Base-by-base conservation (phyloP, 2,113 vertebrate species). In the Paradisaea rubra region DNA sequence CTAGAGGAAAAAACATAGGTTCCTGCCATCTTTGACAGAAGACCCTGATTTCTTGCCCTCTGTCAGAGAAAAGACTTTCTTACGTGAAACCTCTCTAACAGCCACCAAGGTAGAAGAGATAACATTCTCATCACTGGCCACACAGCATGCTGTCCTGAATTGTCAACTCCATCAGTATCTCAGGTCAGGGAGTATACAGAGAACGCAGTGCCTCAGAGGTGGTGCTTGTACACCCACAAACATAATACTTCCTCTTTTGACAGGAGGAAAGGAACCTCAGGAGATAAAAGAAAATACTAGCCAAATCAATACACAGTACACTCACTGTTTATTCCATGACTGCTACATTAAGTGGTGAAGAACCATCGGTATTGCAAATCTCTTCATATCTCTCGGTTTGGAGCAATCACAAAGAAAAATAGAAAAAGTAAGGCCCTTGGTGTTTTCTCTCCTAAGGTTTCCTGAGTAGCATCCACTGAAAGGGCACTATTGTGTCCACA, bases 1-100 rank as follows among this genome's bases (percentile, higher is more conserved):
- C 10, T 42, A 8, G 60, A 59, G 12, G 7, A 28, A 49, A 87
- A 77, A 66, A 66, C 25, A 44, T 2, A 23, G 7, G 8, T 44
- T 70, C 24, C 30, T 24, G 5, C 9, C 17, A 28, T n/a, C 74
- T 74, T 54, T 50, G 41, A 66, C 9, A 23, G 41, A 68, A 65
- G 19, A 69, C 30, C 4, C 7, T 70, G 0, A 70, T 35, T 85
- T 94, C 61, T 69, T 60, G 15, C 10, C 17, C 31, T 71, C 27
- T 33, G 8, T 56, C 28, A 88, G 0, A 60, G 28, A 60, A 88
- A 65, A 50, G 1, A 3, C 8, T 68, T 64, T 84, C 22, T 84
- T 13, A 50, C 0, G 0, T 0, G 0, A 87, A 73, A 23, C 1
- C 13, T 54, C 47, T 47, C 8, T 42, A 54, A 59, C 53, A 88